Evolutionary conservation across 64 coral and sea anemone species (phyloP).

Genomic region (Porites lutea): DNA sequence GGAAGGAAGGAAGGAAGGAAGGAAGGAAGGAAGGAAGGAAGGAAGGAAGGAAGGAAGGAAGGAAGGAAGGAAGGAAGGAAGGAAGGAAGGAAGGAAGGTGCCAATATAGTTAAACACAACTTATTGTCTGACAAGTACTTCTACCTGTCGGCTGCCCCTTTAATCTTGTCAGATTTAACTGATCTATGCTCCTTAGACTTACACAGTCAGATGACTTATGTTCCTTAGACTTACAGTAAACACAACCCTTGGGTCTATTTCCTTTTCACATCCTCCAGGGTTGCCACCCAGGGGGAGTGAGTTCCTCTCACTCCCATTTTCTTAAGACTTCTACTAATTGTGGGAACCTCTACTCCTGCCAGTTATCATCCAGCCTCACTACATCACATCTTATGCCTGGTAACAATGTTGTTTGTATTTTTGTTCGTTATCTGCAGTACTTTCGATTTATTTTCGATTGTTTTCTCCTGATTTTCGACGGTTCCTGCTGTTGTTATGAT

Average conservation of each 20-base stretch:
- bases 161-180: constrained; percentile 4
- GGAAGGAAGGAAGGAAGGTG: no score
- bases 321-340: neutral
- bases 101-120: constrained; percentile 50
- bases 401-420: neutral
- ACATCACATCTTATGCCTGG: constrained; percentile 67
- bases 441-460: no score
- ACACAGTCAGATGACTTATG: constrained; percentile 47
- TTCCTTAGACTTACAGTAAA: constrained; percentile 35
- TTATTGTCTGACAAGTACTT: no score
- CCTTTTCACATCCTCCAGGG: neutral
- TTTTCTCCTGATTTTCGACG: no score
- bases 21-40: no score
- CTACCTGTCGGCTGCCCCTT: neutral
- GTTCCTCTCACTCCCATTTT: constrained; percentile 74
- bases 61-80: no score
- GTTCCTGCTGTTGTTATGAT: no score
- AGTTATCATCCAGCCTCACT: constrained; percentile 12
- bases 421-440: no score
- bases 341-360: no score
- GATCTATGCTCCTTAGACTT: no score
- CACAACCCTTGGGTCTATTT: neutral
- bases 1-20: no score
- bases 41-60: no score
- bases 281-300: constrained; percentile 14